Evolutionary conservation across 2,113 vertebrate genomes (phyloP), one percentile per base, ranked within the genome.

Genomic region (Saguinus midas): DNA sequence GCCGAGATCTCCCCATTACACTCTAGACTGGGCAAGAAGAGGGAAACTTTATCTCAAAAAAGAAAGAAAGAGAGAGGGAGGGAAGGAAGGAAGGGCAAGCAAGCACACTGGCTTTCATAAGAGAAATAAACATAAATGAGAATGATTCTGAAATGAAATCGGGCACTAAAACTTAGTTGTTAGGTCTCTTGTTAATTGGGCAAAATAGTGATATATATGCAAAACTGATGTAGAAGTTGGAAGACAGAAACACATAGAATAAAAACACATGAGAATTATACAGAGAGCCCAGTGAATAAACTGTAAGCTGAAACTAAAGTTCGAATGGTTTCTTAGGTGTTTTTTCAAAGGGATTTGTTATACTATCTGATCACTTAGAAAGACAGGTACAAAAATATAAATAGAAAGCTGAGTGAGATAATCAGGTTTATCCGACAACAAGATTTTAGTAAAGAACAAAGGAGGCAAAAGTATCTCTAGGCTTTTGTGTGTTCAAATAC

Each of bases 361-460:
- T 12, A 91, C 29, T 8, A 80, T 93, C 76, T 94, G 16, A 2
- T 82, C 16, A 86, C 29, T 93, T 61, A 87, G 80, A 93, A 95
- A 93, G 79, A 81, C 55, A 84, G 11, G 1, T 40, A 40, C 73
- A 96, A 72, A 91, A 80, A 68, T 35, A 23, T 21, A 87, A 64
- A 61, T n/a, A 68, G 23, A 40, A 93, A 7, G 35, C 25, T 94
- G 45, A 50, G 8, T 61, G 48, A 78, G 11, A 86, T 14, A 83
- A 88, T 92, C 13, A 45, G 6, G 1, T 78, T 78, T 82, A 79
- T 35, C 43, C 76, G 12, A 88, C 55, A 89, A 40, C 4, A 85
- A 88, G 14, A 61, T 37, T 89, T 97, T 78, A 72, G 18, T 48
- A 40, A 85, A 72, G n/a, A 32, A 81, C 79, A 82, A 52, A 90